Percentiles rank a stretch among this genome's conserved stretches.
These are phyloP conservation scores for Himalopsyche anomala DNA, from an alignment of 2,888 invertebrate species.

Conservation along the genomic window DNA sequence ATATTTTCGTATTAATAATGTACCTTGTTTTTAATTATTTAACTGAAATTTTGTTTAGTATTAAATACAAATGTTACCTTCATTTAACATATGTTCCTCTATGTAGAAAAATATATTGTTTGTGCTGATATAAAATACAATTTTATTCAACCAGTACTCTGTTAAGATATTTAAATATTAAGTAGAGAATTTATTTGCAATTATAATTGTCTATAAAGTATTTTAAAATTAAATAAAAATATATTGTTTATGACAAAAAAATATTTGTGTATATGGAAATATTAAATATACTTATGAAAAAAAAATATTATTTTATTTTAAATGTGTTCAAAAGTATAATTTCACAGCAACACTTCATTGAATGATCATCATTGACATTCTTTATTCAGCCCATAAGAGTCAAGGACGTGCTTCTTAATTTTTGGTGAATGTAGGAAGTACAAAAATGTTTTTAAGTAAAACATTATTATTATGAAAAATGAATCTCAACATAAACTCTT, in stretches of 20 bases:
- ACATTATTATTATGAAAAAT: too few relatives aligned
- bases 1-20: not conserved
- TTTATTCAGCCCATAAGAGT: too few relatives aligned
- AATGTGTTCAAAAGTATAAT: too few relatives aligned
- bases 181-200: not conserved
- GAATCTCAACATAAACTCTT: too few relatives aligned
- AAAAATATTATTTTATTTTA: not conserved
- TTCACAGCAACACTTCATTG: too few relatives aligned
- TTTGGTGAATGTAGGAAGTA: too few relatives aligned
- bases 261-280: conserved; percentile 36
- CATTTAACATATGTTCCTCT: not conserved
- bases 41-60: not conserved
- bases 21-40: conserved; percentile 1
- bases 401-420: too few relatives aligned
- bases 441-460: too few relatives aligned
- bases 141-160: not conserved
- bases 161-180: not conserved
- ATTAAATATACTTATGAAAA: not conserved
- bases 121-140: not conserved
- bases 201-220: not conserved
- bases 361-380: too few relatives aligned
- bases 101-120: conserved; percentile 5
- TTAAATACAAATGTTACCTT: not conserved
- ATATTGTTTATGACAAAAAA: not conserved
- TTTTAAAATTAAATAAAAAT: not conserved